Percentiles rank a stretch among this genome's conserved stretches.
Evolutionary conservation across 2,797 vertebrate genomes (phyloP).

Genomic region (Merluccius polli): DNA sequence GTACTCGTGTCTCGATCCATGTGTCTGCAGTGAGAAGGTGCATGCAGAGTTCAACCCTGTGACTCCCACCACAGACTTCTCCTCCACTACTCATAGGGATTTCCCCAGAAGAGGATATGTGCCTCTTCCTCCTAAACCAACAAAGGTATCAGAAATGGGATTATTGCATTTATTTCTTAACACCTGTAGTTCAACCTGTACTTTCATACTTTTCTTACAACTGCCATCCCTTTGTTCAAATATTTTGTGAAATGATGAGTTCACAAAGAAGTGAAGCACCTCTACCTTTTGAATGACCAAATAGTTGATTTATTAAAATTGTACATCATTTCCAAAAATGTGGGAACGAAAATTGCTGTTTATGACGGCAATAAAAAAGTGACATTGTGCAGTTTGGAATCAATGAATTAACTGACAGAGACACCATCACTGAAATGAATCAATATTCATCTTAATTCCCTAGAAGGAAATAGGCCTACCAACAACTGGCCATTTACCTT

Average conservation of each 20-base stretch:
- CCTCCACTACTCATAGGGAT: slow-evolving; percentile 60
- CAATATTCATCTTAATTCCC: neutral
- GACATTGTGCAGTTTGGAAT: no score
- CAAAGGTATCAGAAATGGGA: slow-evolving; percentile 40
- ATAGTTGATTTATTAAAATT: no score
- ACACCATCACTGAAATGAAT: neutral
- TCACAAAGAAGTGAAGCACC: no score
- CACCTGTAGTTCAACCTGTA: no score
- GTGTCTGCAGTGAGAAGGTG: slow-evolving; percentile 60
- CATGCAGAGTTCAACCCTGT: slow-evolving; percentile 36
- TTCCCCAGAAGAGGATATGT: slow-evolving; percentile 63
- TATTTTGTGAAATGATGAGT: no score
- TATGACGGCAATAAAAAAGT: no score
- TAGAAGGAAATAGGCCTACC: neutral
- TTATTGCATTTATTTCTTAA: neutral
- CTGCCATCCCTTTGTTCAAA: no score
- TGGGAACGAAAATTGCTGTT: no score
- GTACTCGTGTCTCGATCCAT: neutral
- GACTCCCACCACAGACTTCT: slow-evolving; percentile 39
- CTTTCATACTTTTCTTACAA: no score
- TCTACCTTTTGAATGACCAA: no score
- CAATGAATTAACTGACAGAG: neutral
- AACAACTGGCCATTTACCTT: neutral
- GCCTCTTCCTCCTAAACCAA: slow-evolving; percentile 30
- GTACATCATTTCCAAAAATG: no score